Evolutionary conservation across 2,113 vertebrate genomes (phyloP).

Genomic region (Seriola quinqueradiata): DNA sequence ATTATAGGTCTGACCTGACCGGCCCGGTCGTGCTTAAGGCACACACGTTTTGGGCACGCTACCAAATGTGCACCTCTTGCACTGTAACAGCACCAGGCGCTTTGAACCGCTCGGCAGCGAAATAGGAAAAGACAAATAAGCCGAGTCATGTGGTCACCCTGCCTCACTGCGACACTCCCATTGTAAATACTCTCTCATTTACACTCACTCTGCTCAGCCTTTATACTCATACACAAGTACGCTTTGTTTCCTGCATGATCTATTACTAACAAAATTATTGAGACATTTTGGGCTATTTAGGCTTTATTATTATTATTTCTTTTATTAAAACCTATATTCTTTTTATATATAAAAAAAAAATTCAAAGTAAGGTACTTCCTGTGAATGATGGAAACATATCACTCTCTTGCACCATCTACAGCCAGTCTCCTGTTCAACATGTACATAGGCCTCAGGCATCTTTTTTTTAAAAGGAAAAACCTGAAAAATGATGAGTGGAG

Average conservation of each 20-base stretch:
- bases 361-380: conserved; percentile 67
- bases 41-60: conserved; percentile 34
- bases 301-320: conserved; percentile 17
- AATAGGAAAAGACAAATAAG: conserved; percentile 63
- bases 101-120: conserved; percentile 48
- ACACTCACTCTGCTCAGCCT: conserved; percentile 47
- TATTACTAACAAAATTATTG: conserved; percentile 54
- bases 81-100: conserved; percentile 51
- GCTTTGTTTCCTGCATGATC: conserved; percentile 42
- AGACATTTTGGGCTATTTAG: conserved; percentile 33
- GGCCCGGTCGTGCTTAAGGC: conserved; percentile 3
- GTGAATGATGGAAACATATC: conserved; percentile 62
- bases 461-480: conserved; percentile 6
- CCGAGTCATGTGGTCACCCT: conserved; percentile 62
- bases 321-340: conserved; percentile 30
- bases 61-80: conserved; percentile 52
- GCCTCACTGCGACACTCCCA: conserved; percentile 74
- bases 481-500: too few relatives aligned
- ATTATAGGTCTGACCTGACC: conserved; percentile 18
- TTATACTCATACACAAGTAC: conserved; percentile 22
- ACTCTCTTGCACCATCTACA: conserved; percentile 55
- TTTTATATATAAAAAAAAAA: conserved; percentile 20
- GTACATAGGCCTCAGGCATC: conserved; percentile 30
- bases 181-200: conserved; percentile 75
- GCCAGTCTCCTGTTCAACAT: conserved; percentile 38